Conservation (phyloP, 1,140 invertebrate genomes). For the Diachasma alloeum region DNA sequence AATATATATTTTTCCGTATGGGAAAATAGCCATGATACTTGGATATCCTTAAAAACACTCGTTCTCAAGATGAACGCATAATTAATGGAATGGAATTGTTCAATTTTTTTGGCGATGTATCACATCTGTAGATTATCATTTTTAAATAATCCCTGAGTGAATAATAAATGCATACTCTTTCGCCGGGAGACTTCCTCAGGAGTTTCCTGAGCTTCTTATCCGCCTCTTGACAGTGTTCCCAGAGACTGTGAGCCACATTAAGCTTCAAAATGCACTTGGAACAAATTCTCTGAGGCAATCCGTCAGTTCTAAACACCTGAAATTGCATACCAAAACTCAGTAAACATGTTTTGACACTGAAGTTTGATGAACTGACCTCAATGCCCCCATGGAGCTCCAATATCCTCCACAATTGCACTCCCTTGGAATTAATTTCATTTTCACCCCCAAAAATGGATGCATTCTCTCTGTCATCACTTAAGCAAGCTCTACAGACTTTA, state of each 20-base stretch:
- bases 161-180: background rate
- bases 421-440: too few species aligned
- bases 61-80: too few species aligned
- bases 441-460: too few species aligned
- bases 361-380: slow-evolving; percentile 42
- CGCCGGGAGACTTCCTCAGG: slow-evolving; percentile 37
- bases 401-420: background rate
- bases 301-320: slow-evolving; percentile 47
- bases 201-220: slow-evolving; percentile 45
- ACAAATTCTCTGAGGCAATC: slow-evolving; percentile 50
- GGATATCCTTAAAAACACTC: too few species aligned
- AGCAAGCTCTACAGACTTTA: too few species aligned
- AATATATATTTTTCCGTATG: too few species aligned
- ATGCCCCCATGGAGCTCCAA: slow-evolving; percentile 49
- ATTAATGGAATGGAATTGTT: too few species aligned
- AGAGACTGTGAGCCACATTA: slow-evolving; percentile 48
- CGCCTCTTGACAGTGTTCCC: slow-evolving; percentile 52
- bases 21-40: too few species aligned
- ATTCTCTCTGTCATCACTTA: too few species aligned
- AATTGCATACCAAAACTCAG: background rate
- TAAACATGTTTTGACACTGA: background rate
- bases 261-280: slow-evolving; percentile 46
- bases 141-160: too few species aligned
- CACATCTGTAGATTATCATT: background rate
- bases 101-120: background rate